phyloP scores from a whole-genome alignment of 2,113 vertebrate genomes.

The Empidonax traillii region DNA sequence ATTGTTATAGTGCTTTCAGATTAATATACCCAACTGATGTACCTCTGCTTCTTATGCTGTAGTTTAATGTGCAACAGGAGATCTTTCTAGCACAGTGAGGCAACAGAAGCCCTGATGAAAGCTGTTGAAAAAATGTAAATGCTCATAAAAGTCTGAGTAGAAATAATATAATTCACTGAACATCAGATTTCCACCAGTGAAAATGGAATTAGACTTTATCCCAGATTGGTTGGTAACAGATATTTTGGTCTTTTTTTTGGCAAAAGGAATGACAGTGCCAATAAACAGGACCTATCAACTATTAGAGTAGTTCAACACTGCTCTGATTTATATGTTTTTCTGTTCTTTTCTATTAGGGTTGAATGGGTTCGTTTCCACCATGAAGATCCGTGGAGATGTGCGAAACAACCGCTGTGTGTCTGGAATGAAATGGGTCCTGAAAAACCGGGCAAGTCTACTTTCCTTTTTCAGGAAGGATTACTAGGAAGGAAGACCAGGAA shows the following conservation, averaged over 20 bases:
- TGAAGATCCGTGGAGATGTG: rapidly evolving
- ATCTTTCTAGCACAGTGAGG: not conserved
- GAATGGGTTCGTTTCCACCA: not conserved
- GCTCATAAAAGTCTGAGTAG: not conserved
- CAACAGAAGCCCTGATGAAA: not conserved
- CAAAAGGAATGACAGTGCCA: not conserved
- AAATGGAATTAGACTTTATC: not conserved
- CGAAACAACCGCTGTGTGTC: not conserved
- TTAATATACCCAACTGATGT: not conserved
- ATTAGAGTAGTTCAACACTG: not conserved
- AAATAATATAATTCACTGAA: not conserved
- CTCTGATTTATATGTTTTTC: not conserved
- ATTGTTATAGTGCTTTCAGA: not conserved
- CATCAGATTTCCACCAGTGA: not conserved
- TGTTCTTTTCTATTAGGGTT: not conserved
- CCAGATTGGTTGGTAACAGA: not conserved
- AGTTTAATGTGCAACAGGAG: not conserved
- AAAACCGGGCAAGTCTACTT: not conserved
- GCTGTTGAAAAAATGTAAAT: not conserved
- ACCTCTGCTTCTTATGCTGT: not conserved
- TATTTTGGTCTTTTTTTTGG: not conserved
- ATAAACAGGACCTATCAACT: not conserved
- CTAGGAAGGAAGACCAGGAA: not conserved
- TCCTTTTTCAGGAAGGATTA: not conserved
- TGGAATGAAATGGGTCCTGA: not conserved